Percentiles rank a stretch among this genome's conserved stretches.
Evolutionary conservation across 2,888 invertebrate genomes (phyloP).

Genomic region (Hirtodrosophila trivittata): DNA sequence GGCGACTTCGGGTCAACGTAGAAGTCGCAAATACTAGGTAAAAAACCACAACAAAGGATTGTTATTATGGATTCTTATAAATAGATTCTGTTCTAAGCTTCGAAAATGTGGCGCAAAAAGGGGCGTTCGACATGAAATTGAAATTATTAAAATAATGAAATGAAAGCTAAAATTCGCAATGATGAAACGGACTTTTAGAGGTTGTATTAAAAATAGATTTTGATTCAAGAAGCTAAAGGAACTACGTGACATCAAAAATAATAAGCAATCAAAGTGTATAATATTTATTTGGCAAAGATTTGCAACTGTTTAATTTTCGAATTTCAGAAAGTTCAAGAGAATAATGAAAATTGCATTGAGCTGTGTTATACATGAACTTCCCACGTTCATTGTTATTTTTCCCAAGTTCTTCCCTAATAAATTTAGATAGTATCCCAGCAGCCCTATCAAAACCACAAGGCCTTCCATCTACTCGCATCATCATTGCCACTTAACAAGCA

Average conservation of each 20-base stretch:
- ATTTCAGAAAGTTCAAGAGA: too few species aligned
- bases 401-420: background rate
- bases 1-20: too few species aligned
- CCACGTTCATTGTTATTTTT: too few species aligned
- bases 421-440: background rate
- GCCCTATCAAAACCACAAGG: background rate
- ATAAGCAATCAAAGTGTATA: too few species aligned
- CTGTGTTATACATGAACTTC: too few species aligned
- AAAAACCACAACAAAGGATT: background rate
- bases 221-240: constrained; percentile 9
- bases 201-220: constrained; percentile 32
- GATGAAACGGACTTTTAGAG: background rate
- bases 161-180: constrained; percentile 11
- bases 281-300: too few species aligned
- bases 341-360: too few species aligned
- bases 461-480: background rate
- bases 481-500: background rate
- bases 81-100: constrained; percentile 15
- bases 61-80: constrained; percentile 10
- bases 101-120: background rate
- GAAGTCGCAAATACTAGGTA: background rate
- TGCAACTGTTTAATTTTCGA: too few species aligned
- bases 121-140: constrained; percentile 4
- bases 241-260: too few species aligned
- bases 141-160: constrained; percentile 8